Conservation (phyloP, 2,888 invertebrate genomes). For the Serrognathus titanus region DNA sequence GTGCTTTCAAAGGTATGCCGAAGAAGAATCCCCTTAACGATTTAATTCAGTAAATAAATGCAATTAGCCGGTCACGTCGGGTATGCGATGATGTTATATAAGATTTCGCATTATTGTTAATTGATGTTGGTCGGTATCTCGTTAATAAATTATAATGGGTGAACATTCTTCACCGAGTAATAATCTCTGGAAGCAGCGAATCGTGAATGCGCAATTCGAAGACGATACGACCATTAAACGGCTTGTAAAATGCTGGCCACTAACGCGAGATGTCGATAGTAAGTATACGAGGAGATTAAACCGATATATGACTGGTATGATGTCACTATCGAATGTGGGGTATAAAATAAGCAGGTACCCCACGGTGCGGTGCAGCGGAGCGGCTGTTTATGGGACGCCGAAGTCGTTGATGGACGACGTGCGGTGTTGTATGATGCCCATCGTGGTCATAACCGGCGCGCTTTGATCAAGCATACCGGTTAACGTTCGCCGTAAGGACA, state of each 20-base stretch:
- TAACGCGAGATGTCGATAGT: conserved; percentile 30
- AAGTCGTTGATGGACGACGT: conserved; percentile 32
- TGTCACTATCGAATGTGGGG: conserved; percentile 33
- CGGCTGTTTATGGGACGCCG: conserved; percentile 32
- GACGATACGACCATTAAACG: conserved; percentile 15
- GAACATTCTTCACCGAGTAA: conserved; percentile 22
- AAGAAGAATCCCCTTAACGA: not conserved
- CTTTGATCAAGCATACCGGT: conserved; percentile 40
- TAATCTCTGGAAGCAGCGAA: conserved; percentile 20
- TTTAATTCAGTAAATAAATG: conserved; percentile 2
- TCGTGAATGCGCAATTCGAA: conserved; percentile 21
- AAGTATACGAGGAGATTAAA: conserved; percentile 33
- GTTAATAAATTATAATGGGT: conserved; percentile 26
- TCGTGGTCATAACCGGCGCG: conserved; percentile 29
- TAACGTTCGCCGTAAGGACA: conserved; percentile 42
- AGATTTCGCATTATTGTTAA: conserved; percentile 18
- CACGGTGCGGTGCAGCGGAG: conserved; percentile 31
- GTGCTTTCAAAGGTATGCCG: too few species aligned
- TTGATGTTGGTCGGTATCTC: conserved; percentile 21
- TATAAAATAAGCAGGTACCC: conserved; percentile 33
- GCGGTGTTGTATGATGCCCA: conserved; percentile 22
- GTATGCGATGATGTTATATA: conserved; percentile 1
- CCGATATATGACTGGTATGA: conserved; percentile 33
- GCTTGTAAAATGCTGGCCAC: conserved; percentile 13
- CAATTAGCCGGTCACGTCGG: conserved; percentile 1